These are phyloP conservation scores for Somateria mollissima DNA, from an alignment of 2,797 vertebrate genomes.

Conservation along the genomic window DNA sequence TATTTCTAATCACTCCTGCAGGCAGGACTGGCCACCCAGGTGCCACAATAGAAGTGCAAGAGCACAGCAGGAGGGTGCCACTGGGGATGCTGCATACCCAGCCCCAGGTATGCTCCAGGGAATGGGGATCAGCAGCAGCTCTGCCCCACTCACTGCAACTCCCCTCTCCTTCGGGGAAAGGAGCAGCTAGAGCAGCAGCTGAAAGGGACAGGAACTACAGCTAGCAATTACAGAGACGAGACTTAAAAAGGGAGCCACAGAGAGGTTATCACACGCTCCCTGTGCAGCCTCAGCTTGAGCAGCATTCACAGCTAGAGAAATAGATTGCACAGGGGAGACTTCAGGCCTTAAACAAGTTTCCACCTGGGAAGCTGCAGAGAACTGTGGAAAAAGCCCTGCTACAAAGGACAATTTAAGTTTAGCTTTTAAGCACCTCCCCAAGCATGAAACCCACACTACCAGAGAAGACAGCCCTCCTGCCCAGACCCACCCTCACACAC, in stretches of 20 bases:
- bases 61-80: background rate
- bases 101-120: no score
- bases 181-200: background rate
- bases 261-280: background rate
- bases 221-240: background rate
- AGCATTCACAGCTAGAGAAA: background rate
- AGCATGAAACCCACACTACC: accelerated
- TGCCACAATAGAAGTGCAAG: background rate
- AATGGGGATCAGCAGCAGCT: background rate
- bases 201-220: background rate
- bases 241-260: background rate
- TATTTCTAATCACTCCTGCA: background rate
- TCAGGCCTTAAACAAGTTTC: background rate
- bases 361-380: background rate
- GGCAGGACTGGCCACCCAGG: background rate
- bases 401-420: background rate
- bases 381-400: background rate
- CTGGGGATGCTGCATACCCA: no score
- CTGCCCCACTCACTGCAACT: background rate
- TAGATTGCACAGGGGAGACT: background rate
- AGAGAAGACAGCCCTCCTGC: background rate
- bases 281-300: background rate
- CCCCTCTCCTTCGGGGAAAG: background rate
- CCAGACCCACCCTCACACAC: background rate
- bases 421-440: background rate